Evolutionary conservation across 1,140 invertebrate genomes (phyloP), one percentile per base, ranked within the genome.

Genomic region (Anastrepha obliqua): DNA sequence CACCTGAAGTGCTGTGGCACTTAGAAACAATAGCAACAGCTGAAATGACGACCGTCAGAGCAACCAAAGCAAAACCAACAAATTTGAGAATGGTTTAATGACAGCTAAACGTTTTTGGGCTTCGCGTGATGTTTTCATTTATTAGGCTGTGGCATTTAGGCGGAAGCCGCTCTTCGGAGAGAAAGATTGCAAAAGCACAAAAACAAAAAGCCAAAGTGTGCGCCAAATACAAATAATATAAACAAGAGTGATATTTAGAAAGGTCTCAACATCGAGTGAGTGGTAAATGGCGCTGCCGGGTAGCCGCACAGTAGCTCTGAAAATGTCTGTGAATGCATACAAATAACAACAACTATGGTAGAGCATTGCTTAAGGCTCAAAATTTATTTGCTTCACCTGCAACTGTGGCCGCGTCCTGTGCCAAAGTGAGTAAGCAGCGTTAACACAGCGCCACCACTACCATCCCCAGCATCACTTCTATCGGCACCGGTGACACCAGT

Each of bases 111-210:
- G 81, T 85, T 85, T 60, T 59, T 44, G 81, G 81, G 29, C 9
- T 44, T 85, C 51, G 81, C 81, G 81, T 85, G 81, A 85, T 85
- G 81, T 85, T 85, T 85, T 85, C 81, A 85, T 85, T 85, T 85
- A 85, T 85, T 85, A 51, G 29, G 13, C 44, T 59, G 81, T 17
- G 15, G 51, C 51, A 42, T 60, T 85, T n/a, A 47, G 42, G 67
- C 42, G 11, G 67, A 42, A 74, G 8, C 15, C 13, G 39, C 3
- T 15, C 39, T 29, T 20, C 17, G 5, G 17, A 65, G 64, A 17
- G 29, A 29, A 17, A 17, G 39, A 65, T 39, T 0, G 42, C 29
- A 55, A 55, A 55, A 55, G 3, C 9, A 6, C 20, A 70, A 17
- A 47, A 47, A 47, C 13, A 74, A 17, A 47, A 2, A n/a, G 42